Evolutionary conservation across 1,140 invertebrate genomes (phyloP).

Genomic region (Pseudomyrmex pallidus): DNA sequence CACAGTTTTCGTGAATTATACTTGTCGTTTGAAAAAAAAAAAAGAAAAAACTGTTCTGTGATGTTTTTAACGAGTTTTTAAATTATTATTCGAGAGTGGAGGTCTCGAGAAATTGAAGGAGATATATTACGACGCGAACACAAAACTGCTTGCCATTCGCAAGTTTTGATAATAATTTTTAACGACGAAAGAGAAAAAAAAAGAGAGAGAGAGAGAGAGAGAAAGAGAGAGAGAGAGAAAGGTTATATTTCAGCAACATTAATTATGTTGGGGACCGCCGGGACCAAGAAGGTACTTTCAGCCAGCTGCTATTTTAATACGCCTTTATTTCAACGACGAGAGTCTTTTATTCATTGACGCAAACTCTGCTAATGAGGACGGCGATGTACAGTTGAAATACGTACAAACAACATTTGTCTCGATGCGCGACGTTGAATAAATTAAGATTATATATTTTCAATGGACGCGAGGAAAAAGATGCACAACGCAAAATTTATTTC

Average conservation of each 20-base stretch:
- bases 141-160: background rate
- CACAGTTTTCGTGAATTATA: background rate
- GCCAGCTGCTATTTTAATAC: constrained; percentile 34
- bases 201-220: background rate
- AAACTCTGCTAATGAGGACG: constrained; percentile 29
- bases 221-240: background rate
- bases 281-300: constrained; percentile 17
- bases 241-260: constrained; percentile 41
- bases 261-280: constrained; percentile 19
- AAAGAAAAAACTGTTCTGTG: too few relatives aligned
- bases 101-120: constrained; percentile 14
- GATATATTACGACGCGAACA: constrained; percentile 1
- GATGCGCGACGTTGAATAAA: background rate
- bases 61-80: constrained; percentile 10
- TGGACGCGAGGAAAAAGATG: too few relatives aligned
- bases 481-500: too few relatives aligned
- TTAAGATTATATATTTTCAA: background rate
- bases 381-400: constrained; percentile 18
- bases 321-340: constrained; percentile 33
- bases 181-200: background rate
- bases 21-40: too few relatives aligned
- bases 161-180: constrained; percentile 46
- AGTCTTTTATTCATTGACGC: constrained; percentile 40
- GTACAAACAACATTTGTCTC: constrained; percentile 13
- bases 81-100: background rate